A percentile compares a stretch with the other conserved stretches of the same genome.
Evolutionary conservation across 1,140 invertebrate genomes (phyloP).

Genomic region (Magallana angulata): DNA sequence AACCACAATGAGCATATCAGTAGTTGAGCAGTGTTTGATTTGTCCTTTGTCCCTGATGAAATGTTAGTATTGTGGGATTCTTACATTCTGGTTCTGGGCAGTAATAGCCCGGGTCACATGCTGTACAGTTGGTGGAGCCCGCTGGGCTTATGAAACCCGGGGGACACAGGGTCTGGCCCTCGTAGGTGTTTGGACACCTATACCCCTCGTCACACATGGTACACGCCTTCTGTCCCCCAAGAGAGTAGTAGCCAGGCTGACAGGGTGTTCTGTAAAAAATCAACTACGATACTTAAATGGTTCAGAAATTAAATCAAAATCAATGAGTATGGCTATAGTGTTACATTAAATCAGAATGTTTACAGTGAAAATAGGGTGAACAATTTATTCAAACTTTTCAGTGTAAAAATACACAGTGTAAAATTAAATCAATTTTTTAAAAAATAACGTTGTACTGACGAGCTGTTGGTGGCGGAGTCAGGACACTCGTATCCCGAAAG

Average conservation of each 20-base stretch:
- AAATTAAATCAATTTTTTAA: neutral
- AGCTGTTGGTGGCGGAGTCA: slow-evolving; percentile 54
- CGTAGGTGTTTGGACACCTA: slow-evolving; percentile 62
- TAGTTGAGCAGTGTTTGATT: too few species aligned
- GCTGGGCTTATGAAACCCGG: slow-evolving; percentile 69
- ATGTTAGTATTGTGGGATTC: neutral
- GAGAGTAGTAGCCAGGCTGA: slow-evolving; percentile 68
- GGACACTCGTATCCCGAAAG: slow-evolving; percentile 74
- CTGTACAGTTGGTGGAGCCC: slow-evolving; percentile 70
- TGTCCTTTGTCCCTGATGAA: too few species aligned
- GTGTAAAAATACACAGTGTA: neutral
- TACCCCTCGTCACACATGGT: slow-evolving; percentile 71
- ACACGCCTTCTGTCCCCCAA: slow-evolving; percentile 66
- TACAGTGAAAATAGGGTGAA: too few species aligned
- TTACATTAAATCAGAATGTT: too few species aligned
- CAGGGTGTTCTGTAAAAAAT: slow-evolving; percentile 64
- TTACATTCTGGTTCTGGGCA: slow-evolving; percentile 69
- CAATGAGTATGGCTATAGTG: neutral
- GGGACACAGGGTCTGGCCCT: slow-evolving; percentile 64
- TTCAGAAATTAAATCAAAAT: neutral
- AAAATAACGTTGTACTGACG: slow-evolving; percentile 56
- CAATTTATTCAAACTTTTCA: too few species aligned
- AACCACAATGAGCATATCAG: too few species aligned
- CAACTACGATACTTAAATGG: neutral
- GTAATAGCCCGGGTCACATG: slow-evolving; percentile 73